phyloP scores from a whole-genome alignment of 2,888 invertebrate genomes.

The Yponomeuta sedellus region DNA sequence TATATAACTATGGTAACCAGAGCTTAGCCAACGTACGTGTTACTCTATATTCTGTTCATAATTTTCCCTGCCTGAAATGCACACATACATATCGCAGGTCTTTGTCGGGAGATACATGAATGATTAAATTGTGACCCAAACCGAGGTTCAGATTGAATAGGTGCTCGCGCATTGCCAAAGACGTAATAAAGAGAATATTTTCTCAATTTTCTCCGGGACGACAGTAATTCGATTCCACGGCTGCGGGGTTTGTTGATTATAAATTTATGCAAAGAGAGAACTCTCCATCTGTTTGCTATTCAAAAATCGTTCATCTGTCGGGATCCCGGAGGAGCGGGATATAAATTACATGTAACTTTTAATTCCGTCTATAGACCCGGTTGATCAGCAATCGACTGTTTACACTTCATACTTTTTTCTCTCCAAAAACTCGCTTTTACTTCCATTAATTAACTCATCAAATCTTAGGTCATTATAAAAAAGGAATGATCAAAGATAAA shows the following conservation, averaged over 20 bases:
- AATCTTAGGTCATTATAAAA: too few relatives aligned
- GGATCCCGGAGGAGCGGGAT: not conserved
- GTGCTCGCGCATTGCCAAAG: not conserved
- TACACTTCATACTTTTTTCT: too few relatives aligned
- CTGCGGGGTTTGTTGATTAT: conserved; percentile 19
- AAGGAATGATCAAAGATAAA: too few relatives aligned
- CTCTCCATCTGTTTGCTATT: conserved; percentile 18
- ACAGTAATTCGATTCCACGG: conserved; percentile 19
- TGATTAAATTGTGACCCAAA: not conserved
- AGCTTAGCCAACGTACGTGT: too few relatives aligned
- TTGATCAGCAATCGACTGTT: not conserved
- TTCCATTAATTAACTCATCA: too few relatives aligned
- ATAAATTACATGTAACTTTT: conserved; percentile 3
- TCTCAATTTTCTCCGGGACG: conserved; percentile 19
- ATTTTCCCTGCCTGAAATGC: too few relatives aligned
- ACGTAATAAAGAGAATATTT: conserved; percentile 15
- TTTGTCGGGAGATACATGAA: too few relatives aligned
- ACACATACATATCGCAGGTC: too few relatives aligned
- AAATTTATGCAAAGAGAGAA: conserved; percentile 21
- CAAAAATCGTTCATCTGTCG: conserved; percentile 18
- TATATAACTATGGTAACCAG: too few relatives aligned
- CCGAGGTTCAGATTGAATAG: not conserved
- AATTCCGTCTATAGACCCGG: not conserved
- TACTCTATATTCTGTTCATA: too few relatives aligned
- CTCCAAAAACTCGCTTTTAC: not conserved